Percentiles rank a stretch among this genome's conserved stretches.
Evolutionary conservation across 2,797 vertebrate species (phyloP).

Genomic region (Acanthurus tractus): DNA sequence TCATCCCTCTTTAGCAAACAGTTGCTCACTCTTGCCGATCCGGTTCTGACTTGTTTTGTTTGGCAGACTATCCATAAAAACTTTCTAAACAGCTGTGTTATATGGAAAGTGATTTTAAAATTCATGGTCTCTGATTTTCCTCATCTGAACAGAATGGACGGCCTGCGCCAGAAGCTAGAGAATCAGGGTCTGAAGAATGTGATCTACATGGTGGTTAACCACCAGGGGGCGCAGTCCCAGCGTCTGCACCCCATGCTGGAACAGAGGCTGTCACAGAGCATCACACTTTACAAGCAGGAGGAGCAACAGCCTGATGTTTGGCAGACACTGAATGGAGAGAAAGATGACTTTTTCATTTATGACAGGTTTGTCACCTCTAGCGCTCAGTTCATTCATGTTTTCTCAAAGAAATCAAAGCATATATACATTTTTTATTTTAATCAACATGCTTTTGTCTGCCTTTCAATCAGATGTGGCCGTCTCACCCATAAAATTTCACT

Average conservation of each 20-base stretch:
- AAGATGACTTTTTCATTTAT: conserved; percentile 95
- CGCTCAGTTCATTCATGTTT: background rate
- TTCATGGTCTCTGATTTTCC: background rate
- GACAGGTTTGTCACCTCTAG: conserved; percentile 87
- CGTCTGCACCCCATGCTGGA: conserved; percentile 83
- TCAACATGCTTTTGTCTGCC: conserved; percentile 8
- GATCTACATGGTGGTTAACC: conserved; percentile 91
- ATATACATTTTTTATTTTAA: background rate
- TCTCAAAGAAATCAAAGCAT: background rate
- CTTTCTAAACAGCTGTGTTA: background rate
- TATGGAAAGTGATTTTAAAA: background rate
- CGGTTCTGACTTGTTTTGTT: background rate
- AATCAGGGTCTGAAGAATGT: conserved; percentile 88
- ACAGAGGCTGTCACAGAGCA: conserved; percentile 84
- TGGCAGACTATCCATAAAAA: background rate
- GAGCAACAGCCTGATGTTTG: conserved; percentile 89
- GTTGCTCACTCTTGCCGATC: background rate
- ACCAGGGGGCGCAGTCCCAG: conserved; percentile 85
- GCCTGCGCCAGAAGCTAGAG: conserved; percentile 90
- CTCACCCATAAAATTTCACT: conserved; percentile 91
- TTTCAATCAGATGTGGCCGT: conserved; percentile 90
- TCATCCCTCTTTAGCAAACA: background rate
- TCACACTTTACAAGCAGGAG: conserved; percentile 91
- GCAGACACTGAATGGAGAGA: conserved; percentile 89
- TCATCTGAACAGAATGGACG: conserved; percentile 85